These are phyloP conservation scores for Ataeniobius toweri DNA, from an alignment of 2,797 vertebrate species.

Conservation along the genomic window DNA sequence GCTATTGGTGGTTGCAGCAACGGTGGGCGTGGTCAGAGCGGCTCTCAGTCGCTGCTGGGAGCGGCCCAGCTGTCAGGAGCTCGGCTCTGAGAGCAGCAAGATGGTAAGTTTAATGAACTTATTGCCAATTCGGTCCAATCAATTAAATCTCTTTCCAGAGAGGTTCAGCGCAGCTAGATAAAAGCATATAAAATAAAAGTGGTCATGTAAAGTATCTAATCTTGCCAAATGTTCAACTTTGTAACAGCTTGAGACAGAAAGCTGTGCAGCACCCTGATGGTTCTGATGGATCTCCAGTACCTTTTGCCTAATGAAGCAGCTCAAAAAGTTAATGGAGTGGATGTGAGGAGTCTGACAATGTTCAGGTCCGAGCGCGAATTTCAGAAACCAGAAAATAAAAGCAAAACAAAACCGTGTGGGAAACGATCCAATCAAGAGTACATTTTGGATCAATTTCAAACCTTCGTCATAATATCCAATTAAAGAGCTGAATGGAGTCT, in stretches of 20 bases:
- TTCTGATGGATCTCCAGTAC: too few species aligned
- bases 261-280: not conserved
- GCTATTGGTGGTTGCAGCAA: slow-evolving; percentile 72
- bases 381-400: too few species aligned
- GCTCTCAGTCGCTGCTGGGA: slow-evolving; percentile 81
- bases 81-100: slow-evolving; percentile 76
- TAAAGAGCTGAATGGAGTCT: too few species aligned
- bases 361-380: not conserved
- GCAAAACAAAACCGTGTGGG: too few species aligned
- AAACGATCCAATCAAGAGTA: not conserved
- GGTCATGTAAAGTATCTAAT: not conserved
- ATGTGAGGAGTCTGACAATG: not conserved
- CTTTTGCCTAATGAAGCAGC: too few species aligned
- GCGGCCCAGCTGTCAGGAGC: slow-evolving; percentile 79
- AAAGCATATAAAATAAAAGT: not conserved
- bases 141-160: not conserved
- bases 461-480: too few species aligned
- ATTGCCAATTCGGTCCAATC: not conserved
- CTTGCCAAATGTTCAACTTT: not conserved
- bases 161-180: not conserved
- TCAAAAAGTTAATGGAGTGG: too few species aligned
- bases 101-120: slow-evolving; percentile 69
- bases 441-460: not conserved
- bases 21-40: slow-evolving; percentile 73
- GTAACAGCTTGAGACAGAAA: not conserved